phyloP scores from a whole-genome alignment of 2,113 vertebrate genomes.

The Sebastes schlegelii region DNA sequence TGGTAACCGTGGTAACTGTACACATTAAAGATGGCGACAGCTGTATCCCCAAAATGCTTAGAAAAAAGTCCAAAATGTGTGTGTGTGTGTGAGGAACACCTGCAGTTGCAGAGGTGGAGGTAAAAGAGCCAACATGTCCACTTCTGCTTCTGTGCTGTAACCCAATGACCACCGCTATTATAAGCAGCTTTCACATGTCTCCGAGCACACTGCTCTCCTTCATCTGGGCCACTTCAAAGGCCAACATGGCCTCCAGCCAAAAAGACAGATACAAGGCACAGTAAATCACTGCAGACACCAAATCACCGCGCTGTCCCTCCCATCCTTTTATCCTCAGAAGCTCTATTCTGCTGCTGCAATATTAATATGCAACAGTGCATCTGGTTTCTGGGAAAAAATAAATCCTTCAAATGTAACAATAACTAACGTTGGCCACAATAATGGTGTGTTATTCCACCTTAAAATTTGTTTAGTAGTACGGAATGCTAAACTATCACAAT shows the following conservation, averaged over 20 bases:
- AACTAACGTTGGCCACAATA: background rate
- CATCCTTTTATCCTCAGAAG: conserved; percentile 51
- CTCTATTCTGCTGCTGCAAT: conserved; percentile 29
- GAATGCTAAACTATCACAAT: background rate
- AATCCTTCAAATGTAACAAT: background rate
- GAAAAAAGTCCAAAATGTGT: background rate
- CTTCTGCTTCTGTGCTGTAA: conserved; percentile 14
- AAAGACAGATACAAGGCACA: conserved; percentile 27
- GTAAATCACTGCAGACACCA: conserved; percentile 60
- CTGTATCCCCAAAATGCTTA: background rate
- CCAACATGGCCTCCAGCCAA: conserved; percentile 52
- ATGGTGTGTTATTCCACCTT: background rate
- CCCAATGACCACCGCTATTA: conserved; percentile 54
- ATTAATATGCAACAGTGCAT: conserved; percentile 44
- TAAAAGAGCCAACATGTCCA: background rate
- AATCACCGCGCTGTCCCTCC: conserved; percentile 37
- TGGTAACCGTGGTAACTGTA: background rate
- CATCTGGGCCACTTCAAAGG: conserved; percentile 75
- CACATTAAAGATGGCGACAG: background rate
- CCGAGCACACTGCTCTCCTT: conserved; percentile 51
- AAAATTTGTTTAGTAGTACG: background rate
- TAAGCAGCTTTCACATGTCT: conserved; percentile 58
- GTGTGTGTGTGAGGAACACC: background rate
- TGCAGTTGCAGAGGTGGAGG: background rate
- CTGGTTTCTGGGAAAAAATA: background rate